A percentile compares a stretch with the other conserved stretches of the same genome.
phyloP scores from a whole-genome alignment of 2,888 invertebrate species.

The Heliconius charithonia region DNA sequence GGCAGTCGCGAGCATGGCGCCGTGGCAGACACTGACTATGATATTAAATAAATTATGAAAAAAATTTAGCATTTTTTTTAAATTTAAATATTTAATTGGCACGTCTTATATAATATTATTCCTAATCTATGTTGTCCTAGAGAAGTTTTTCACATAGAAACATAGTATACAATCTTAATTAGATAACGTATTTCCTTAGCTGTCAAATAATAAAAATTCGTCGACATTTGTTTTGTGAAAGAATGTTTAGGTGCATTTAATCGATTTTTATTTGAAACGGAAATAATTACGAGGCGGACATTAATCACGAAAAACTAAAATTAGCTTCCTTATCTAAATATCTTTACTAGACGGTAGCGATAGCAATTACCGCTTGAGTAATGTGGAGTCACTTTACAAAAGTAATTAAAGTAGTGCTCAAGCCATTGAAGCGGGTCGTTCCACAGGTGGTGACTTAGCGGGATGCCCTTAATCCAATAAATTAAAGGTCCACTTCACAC shows the following conservation, averaged over 20 bases:
- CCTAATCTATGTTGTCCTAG: neutral
- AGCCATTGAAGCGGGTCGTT: conserved; percentile 55
- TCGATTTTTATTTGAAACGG: conserved; percentile 35
- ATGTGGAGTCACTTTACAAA: conserved; percentile 31
- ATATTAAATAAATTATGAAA: conserved; percentile 39
- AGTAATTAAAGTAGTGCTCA: conserved; percentile 31
- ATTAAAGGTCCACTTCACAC: conserved; percentile 66
- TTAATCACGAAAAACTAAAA: conserved; percentile 34
- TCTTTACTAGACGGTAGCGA: conserved; percentile 30
- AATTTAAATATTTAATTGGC: conserved; percentile 24
- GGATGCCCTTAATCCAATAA: conserved; percentile 69
- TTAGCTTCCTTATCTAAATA: conserved; percentile 40
- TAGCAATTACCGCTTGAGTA: conserved; percentile 30
- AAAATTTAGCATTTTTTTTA: neutral
- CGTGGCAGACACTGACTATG: conserved; percentile 52
- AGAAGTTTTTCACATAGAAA: neutral
- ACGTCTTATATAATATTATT: conserved; percentile 7
- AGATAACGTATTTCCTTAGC: conserved; percentile 17
- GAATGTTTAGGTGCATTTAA: conserved; percentile 23
- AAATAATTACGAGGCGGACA: conserved; percentile 40
- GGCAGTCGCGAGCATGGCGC: conserved; percentile 81
- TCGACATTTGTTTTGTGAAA: conserved; percentile 2
- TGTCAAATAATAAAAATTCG: conserved; percentile 13
- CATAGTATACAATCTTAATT: neutral
- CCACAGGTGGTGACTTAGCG: conserved; percentile 78